phyloP scores from a whole-genome alignment of 2,888 invertebrate genomes.

The Elmis aenea region DNA sequence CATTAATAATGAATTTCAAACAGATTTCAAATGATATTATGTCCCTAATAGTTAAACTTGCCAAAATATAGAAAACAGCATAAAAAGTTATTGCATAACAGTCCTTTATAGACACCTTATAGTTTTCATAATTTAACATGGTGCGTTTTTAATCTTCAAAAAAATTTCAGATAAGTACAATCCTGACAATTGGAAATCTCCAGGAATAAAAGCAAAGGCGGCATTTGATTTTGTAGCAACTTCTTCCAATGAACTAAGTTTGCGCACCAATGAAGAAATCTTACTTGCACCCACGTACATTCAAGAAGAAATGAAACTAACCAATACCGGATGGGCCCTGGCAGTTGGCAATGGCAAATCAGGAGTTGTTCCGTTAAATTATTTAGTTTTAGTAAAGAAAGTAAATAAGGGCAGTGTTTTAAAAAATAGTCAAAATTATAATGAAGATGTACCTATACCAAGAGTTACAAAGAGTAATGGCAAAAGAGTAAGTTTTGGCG shows the following conservation, averaged over 20 bases:
- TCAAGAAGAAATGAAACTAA: slow-evolving; percentile 60
- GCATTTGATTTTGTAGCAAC: slow-evolving; percentile 71
- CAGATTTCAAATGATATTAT: too few species aligned
- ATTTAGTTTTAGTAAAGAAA: slow-evolving; percentile 42
- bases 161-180: slow-evolving; percentile 49
- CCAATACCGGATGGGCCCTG: slow-evolving; percentile 66
- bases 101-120: too few species aligned
- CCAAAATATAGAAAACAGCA: too few species aligned
- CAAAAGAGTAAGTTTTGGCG: slow-evolving; percentile 45
- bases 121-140: too few species aligned
- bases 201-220: slow-evolving; percentile 60
- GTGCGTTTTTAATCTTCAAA: too few species aligned
- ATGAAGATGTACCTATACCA: slow-evolving; percentile 12
- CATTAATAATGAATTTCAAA: too few species aligned
- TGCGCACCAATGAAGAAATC: slow-evolving; percentile 71
- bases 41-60: too few species aligned
- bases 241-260: slow-evolving; percentile 69
- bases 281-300: slow-evolving; percentile 78
- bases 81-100: too few species aligned
- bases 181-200: slow-evolving; percentile 65
- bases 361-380: slow-evolving; percentile 63
- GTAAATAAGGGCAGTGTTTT: slow-evolving; percentile 13
- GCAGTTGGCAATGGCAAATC: slow-evolving; percentile 56
- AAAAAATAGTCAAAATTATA: slow-evolving; percentile 9
- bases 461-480: slow-evolving; percentile 14